Evolutionary conservation across 2,888 invertebrate genomes (phyloP), one percentile per base, ranked within the genome.

Genomic region (Acanthococcus lagerstroemiae): DNA sequence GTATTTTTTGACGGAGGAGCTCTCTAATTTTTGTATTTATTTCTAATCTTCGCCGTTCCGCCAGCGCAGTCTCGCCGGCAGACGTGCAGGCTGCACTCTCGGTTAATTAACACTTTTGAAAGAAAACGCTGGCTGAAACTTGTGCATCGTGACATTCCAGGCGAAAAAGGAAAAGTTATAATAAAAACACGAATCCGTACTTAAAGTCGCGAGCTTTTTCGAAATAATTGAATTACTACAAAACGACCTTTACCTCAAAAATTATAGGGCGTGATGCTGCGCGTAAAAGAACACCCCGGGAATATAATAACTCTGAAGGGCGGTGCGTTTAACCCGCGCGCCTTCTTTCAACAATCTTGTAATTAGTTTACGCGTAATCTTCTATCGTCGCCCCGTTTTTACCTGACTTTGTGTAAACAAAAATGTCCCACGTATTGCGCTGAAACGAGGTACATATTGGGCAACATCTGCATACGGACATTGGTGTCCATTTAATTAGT

Each of bases 141-240:
- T n/a, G 46, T 45, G 46, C 46, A 45, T 45, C 46, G 46, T 19
- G 46, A 45, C 46, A 45, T 45, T 45, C 19, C 19, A 45, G 17
- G n/a, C 46, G 46, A n/a, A n/a, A 45, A 45, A 45, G 17, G 46
- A 26, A 54, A 54, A 54, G 26, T 54, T 25, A 25, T 24, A 22
- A 54, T 54, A 24, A 54, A 54, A 54, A 54, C 54, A 19, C 27
- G 55, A 55, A 55, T n/a, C 30, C 37, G 9, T 55, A 24, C 9
- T 19, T 52, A 37, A 55, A 26, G 55, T 55, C 19, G n/a, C n/a
- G 55, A 45, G 30, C 5, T 55, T 55, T 55, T 55, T 37, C 21
- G 21, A 55, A 45, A 55, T 55, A 55, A 55, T 55, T 19, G 17
- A 55, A 55, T 55, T 55, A 55, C 17, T 30, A 19, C 27, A 21